phyloP scores from a whole-genome alignment of 2,888 invertebrate genomes.

The Plebejus argus region DNA sequence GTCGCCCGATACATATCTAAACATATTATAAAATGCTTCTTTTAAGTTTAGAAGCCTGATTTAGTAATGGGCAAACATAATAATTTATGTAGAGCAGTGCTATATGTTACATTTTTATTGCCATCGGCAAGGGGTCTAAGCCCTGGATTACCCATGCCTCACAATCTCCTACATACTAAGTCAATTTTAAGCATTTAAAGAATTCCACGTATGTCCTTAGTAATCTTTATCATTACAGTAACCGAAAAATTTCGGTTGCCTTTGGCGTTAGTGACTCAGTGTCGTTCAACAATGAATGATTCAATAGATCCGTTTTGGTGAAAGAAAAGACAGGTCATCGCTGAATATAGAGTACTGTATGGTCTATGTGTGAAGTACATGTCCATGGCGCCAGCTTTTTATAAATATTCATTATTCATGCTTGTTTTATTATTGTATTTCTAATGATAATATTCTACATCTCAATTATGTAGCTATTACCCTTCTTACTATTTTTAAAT shows the following conservation, averaged over 20 bases:
- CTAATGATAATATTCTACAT: not conserved
- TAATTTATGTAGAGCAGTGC: not conserved
- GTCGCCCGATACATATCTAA: constrained; percentile 8
- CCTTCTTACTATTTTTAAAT: too few species aligned
- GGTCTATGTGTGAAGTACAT: constrained; percentile 30
- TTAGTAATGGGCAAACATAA: not conserved
- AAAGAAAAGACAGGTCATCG: constrained; percentile 46
- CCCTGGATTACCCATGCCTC: too few species aligned
- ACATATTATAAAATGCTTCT: not conserved
- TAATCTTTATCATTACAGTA: constrained; percentile 26
- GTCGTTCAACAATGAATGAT: constrained; percentile 40
- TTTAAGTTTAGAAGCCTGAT: not conserved
- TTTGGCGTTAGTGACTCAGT: constrained; percentile 42
- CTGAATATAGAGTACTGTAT: constrained; percentile 41
- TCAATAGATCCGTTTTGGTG: constrained; percentile 44
- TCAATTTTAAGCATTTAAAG: too few species aligned
- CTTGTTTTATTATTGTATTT: not conserved
- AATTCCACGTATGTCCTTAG: not conserved
- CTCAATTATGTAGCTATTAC: not conserved
- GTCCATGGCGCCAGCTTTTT: not conserved
- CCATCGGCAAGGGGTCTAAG: not conserved
- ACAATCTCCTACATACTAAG: not conserved
- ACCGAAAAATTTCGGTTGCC: constrained; percentile 37
- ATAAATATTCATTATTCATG: constrained; percentile 9
- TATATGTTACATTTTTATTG: not conserved